Conservation (phyloP, 2,797 vertebrate species). For the Astyanax mexicanus region DNA sequence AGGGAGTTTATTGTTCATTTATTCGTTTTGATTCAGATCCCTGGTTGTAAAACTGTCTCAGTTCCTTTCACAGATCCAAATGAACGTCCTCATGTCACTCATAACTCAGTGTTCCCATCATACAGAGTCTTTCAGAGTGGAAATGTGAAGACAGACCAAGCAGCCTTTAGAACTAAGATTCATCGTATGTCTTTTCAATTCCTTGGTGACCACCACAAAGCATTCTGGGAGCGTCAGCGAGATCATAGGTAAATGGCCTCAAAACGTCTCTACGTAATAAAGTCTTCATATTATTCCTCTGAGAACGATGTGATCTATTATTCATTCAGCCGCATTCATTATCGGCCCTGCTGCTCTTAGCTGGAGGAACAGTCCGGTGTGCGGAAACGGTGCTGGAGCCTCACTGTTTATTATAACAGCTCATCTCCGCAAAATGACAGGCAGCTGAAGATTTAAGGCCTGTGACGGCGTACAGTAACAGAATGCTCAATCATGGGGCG, state of each 20-base stretch:
- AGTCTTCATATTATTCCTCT: slow-evolving; percentile 63
- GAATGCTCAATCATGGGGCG: slow-evolving; percentile 19
- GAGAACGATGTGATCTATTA: slow-evolving; percentile 67
- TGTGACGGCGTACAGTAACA: not conserved
- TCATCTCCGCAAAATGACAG: slow-evolving; percentile 27
- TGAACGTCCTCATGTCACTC: not conserved
- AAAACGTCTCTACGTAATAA: slow-evolving; percentile 57
- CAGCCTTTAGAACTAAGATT: slow-evolving; percentile 23
- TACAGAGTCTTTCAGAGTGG: not conserved
- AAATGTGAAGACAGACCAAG: not conserved
- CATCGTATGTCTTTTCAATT: slow-evolving; percentile 57
- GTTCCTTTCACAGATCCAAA: not conserved
- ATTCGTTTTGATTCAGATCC: no score
- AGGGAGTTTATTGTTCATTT: no score
- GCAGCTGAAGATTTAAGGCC: slow-evolving; percentile 45
- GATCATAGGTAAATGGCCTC: slow-evolving; percentile 62
- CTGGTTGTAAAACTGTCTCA: no score
- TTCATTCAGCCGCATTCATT: slow-evolving; percentile 71
- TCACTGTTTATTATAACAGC: slow-evolving; percentile 66
- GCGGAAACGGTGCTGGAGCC: slow-evolving; percentile 60
- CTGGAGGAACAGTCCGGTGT: slow-evolving; percentile 54
- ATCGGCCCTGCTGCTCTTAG: slow-evolving; percentile 69
- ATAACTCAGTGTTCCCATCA: not conserved
- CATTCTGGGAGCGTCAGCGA: slow-evolving; percentile 59
- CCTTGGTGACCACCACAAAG: slow-evolving; percentile 19